Evolutionary conservation across 1,140 invertebrate species (phyloP).

Genomic region (Sweltsa coloradensis): DNA sequence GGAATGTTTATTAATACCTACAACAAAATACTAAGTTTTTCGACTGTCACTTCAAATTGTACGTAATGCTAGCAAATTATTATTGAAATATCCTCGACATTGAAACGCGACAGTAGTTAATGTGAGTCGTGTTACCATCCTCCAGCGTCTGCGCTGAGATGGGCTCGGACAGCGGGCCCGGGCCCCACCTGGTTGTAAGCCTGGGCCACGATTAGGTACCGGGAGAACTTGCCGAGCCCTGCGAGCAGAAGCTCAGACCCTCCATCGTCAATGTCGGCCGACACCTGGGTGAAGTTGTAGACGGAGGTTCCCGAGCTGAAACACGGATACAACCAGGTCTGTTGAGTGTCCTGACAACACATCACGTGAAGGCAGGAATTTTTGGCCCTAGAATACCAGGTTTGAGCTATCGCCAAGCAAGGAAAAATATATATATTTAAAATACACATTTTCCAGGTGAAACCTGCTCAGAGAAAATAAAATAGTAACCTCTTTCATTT

Average conservation of each 20-base stretch:
- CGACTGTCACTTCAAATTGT: no score
- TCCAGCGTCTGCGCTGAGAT: conserved; percentile 64
- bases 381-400: no score
- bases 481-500: no score
- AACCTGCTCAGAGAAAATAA: no score
- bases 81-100: not conserved
- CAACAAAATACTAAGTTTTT: no score
- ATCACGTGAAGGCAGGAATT: no score
- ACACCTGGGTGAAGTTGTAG: conserved; percentile 55
- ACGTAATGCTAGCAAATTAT: no score
- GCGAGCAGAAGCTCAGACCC: conserved; percentile 47
- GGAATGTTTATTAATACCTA: no score
- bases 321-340: conserved; percentile 10
- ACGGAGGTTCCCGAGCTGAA: conserved; percentile 29
- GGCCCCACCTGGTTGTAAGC: conserved; percentile 76
- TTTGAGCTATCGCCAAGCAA: no score
- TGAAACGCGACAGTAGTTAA: not conserved
- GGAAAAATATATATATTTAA: no score
- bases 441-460: no score
- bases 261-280: conserved; percentile 54
- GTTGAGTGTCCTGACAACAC: not conserved
- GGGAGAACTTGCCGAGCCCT: conserved; percentile 60
- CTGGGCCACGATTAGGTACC: conserved; percentile 69
- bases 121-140: conserved; percentile 45
- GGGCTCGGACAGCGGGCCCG: conserved; percentile 61